phyloP scores from a whole-genome alignment of 2,113 vertebrate genomes.

The Plectropomus leopardus region DNA sequence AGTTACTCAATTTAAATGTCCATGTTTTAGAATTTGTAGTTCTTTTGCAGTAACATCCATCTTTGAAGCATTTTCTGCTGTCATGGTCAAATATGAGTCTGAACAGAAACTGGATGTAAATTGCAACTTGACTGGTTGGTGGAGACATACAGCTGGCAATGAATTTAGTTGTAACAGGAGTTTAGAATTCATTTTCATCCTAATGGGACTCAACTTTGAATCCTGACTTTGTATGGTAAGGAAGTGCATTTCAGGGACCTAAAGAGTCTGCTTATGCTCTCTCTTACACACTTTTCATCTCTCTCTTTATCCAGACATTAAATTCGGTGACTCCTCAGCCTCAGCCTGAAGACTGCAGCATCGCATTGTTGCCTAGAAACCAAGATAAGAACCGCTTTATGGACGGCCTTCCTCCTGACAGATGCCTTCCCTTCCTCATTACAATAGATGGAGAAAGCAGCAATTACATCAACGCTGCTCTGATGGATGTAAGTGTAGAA shows the following conservation, averaged over 20 bases:
- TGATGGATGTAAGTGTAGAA: slow-evolving; percentile 95
- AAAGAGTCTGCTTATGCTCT: not conserved
- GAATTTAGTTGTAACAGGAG: too few species aligned
- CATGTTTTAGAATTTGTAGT: too few species aligned
- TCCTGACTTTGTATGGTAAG: too few species aligned
- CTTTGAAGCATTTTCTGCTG: too few species aligned
- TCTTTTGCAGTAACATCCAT: too few species aligned
- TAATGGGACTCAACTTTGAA: too few species aligned
- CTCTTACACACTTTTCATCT: not conserved
- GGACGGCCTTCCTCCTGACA: slow-evolving; percentile 98
- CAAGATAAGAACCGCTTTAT: slow-evolving; percentile 99
- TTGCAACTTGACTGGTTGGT: too few species aligned
- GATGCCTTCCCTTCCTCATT: slow-evolving; percentile 99
- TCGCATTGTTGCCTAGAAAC: slow-evolving; percentile 97
- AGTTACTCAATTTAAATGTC: too few species aligned
- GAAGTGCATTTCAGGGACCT: not conserved
- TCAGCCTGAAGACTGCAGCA: slow-evolving; percentile 99
- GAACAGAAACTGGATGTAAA: too few species aligned
- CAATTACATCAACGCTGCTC: slow-evolving; percentile 99
- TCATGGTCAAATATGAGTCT: too few species aligned
- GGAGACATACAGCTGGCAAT: too few species aligned
- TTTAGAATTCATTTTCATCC: too few species aligned
- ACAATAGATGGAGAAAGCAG: slow-evolving; percentile 99
- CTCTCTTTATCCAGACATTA: slow-evolving; percentile 88
- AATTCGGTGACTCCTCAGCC: slow-evolving; percentile 99